Evolutionary conservation across 2,888 invertebrate genomes (phyloP).

Genomic region (Drosophila subquinaria): DNA sequence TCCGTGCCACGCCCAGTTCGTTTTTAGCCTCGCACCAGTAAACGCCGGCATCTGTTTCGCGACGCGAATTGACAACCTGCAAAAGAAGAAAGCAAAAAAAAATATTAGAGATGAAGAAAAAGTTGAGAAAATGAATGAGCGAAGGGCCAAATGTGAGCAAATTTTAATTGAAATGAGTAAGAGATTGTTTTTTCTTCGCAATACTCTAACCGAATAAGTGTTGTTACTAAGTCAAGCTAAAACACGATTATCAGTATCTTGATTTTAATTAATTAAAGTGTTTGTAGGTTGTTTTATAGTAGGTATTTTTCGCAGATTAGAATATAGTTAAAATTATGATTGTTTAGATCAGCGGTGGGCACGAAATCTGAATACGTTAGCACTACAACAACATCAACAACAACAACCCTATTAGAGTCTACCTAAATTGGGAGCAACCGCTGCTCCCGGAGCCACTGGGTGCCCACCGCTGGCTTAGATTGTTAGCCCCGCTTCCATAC

Average conservation of each 20-base stretch:
- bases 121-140: slow-evolving; percentile 15
- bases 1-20: slow-evolving; percentile 92
- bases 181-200: slow-evolving; percentile 24
- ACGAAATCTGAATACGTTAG: too few relatives aligned
- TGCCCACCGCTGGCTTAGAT: too few relatives aligned
- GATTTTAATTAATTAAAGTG: background rate
- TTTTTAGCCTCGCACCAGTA: slow-evolving; percentile 96
- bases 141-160: slow-evolving; percentile 46
- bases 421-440: too few relatives aligned
- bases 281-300: background rate
- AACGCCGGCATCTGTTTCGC: slow-evolving; percentile 90
- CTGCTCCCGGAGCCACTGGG: too few relatives aligned
- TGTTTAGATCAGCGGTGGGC: background rate
- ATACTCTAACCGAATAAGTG: slow-evolving; percentile 19
- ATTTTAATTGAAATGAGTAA: slow-evolving; percentile 70
- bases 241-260: background rate
- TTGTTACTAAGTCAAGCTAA: background rate
- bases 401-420: too few relatives aligned
- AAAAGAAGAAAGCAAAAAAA: slow-evolving; percentile 44
- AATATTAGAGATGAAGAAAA: slow-evolving; percentile 33
- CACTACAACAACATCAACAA: too few relatives aligned
- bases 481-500: too few relatives aligned
- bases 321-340: background rate
- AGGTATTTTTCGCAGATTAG: background rate
- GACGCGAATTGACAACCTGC: slow-evolving; percentile 91